Evolutionary conservation across 2,888 invertebrate genomes (phyloP).

Genomic region (Rhimphoctona megacephalus): DNA sequence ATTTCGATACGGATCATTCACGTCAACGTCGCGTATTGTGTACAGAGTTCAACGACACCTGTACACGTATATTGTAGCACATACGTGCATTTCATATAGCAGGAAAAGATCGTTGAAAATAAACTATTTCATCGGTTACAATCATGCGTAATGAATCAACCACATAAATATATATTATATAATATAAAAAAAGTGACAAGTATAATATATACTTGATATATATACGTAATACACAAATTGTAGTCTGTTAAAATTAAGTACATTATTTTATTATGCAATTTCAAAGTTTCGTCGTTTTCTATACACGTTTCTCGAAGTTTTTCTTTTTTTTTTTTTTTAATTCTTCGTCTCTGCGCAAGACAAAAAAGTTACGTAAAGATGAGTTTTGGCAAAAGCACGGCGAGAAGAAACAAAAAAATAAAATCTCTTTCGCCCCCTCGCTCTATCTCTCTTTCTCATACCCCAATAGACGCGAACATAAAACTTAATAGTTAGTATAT

Average conservation of each 20-base stretch:
- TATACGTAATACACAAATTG: slow-evolving; percentile 22
- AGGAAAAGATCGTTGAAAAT: neutral
- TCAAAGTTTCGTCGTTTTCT: slow-evolving; percentile 47
- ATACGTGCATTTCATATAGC: neutral
- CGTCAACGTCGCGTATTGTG: neutral
- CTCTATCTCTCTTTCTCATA: neutral
- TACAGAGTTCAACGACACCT: slow-evolving; percentile 1
- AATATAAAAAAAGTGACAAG: neutral
- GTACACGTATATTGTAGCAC: neutral
- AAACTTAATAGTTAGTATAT: slow-evolving; percentile 32
- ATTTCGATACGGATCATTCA: neutral
- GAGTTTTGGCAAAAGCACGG: slow-evolving; percentile 32
- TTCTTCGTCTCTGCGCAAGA: slow-evolving; percentile 9
- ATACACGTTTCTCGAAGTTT: slow-evolving; percentile 42
- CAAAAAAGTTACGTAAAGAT: slow-evolving; percentile 15
- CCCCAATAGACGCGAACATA: slow-evolving; percentile 2
- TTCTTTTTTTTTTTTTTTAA: neutral
- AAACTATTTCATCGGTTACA: neutral
- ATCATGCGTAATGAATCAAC: neutral
- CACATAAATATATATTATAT: slow-evolving; percentile 5
- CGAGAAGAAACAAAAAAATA: slow-evolving; percentile 27
- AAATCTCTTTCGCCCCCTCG: slow-evolving; percentile 1
- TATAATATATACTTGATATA: neutral
- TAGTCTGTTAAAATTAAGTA: slow-evolving; percentile 54
- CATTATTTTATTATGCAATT: slow-evolving; percentile 56